Base-by-base conservation (phyloP, 2,797 vertebrate genomes). In the Aeoliscus strigatus region DNA sequence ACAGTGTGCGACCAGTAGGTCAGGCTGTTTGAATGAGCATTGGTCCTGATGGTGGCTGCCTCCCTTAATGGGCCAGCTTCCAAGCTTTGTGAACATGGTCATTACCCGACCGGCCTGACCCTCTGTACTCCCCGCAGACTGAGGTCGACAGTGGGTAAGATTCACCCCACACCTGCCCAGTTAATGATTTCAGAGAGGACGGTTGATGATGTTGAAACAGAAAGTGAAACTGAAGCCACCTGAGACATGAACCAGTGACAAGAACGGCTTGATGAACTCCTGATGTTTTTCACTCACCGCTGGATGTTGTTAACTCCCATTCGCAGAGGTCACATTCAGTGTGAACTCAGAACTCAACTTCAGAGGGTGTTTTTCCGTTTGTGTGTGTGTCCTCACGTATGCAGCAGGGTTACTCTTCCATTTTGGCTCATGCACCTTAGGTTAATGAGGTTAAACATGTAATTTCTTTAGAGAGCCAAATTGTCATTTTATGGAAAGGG, bases 381-480 rank as follows among this genome's bases (percentile, higher is more conserved):
- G 67, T 68, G 54, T 33, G 56, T 45, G 49, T 31, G 14, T 29
- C 29, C 8, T 11, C 24, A 2, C 6, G 7, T 38, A 41, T 14
- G 52, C 39, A 30, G 52, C 35, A 57, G 31, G 57, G 65, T 65
- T 59, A 61, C 58, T 51, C 64, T 58, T 55, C 55, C 43, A 26
- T 81, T 83, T 82, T 70, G 83, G 51, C 37, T 26, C 70, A 58
- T 58, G 59, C 51, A 37, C 62, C 69, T 62, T 62, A 70, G 77
- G 83, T 85, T 86, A 86, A 85, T 82, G 81, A 82, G 85, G 85
- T 84, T 83, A 84, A 86, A 84, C 53, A 49, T 28, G 53, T 73
- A 40, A 71, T 81, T 74, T 75, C 75, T 82, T 81, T 56, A 24
- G 51, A 64, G 60, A 70, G 73, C 64, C 67, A 70, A 77, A 86